A percentile compares a stretch with the other conserved stretches of the same genome.
Evolutionary conservation across 2,888 invertebrate genomes (phyloP).

Genomic region (Caenorhabditis zanzibari): DNA sequence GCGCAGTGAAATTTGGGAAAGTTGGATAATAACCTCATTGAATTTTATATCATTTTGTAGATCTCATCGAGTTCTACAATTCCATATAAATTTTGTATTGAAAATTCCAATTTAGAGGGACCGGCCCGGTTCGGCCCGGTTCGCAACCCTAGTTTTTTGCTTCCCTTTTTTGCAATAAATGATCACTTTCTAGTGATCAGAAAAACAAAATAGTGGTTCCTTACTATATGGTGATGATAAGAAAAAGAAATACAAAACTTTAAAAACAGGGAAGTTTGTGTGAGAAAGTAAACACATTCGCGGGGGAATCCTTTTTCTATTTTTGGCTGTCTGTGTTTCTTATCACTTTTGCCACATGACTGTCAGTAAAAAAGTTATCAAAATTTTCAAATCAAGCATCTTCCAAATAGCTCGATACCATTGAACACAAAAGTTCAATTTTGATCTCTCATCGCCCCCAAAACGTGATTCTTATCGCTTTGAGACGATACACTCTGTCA

Average conservation of each 20-base stretch:
- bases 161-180: no score
- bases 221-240: slow-evolving; percentile 20
- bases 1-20: no score
- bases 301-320: slow-evolving; percentile 27
- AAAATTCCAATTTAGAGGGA: no score
- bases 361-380: neutral
- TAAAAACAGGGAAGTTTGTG: slow-evolving; percentile 13
- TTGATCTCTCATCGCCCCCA: slow-evolving; percentile 28
- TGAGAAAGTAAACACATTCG: neutral
- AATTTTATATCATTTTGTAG: no score
- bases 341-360: neutral
- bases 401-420: neutral
- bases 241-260: neutral
- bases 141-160: no score
- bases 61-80: no score
- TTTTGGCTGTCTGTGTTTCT: slow-evolving; percentile 5
- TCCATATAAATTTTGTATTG: no score
- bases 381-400: neutral
- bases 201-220: slow-evolving; percentile 5
- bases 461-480: slow-evolving; percentile 58
- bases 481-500: slow-evolving; percentile 27
- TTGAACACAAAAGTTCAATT: neutral
- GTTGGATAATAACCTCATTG: no score
- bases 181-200: slow-evolving; percentile 2
- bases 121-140: no score